These are phyloP conservation scores for Saimiri boliviensis DNA, from an alignment of 2,113 vertebrate genomes.

Conservation along the genomic window DNA sequence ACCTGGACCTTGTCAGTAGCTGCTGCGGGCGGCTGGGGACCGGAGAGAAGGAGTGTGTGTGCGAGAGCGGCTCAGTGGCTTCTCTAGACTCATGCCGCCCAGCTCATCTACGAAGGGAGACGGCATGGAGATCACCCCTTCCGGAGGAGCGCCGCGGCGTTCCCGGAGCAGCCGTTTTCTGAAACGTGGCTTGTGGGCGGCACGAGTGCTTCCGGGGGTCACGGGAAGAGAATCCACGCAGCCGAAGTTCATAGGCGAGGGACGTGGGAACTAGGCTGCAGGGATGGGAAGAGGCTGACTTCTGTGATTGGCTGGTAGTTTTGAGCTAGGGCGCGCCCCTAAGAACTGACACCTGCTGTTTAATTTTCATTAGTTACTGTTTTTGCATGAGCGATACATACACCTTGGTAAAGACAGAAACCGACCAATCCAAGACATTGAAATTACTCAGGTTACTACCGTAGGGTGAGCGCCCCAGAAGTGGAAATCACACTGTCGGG, in stretches of 20 bases:
- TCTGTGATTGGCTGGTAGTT: neutral
- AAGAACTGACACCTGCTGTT: too few species aligned
- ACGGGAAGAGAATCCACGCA: neutral
- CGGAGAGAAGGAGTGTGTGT: fast-evolving
- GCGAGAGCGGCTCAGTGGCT: fast-evolving
- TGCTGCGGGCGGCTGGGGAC: neutral
- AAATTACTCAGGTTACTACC: neutral
- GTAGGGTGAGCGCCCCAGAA: neutral
- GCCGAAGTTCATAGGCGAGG: neutral
- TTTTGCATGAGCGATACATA: neutral
- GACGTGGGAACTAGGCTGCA: neutral
- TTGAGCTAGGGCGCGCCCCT: fast-evolving
- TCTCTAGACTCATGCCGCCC: fast-evolving
- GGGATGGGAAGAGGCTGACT: fast-evolving
- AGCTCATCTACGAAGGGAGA: neutral
- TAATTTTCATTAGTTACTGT: neutral
- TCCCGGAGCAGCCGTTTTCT: neutral
- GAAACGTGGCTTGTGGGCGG: fast-evolving
- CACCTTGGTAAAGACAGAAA: neutral
- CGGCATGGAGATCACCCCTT: too few species aligned
- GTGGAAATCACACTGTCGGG: neutral
- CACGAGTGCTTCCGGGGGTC: neutral
- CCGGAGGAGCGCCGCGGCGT: fast-evolving
- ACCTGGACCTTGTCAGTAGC: neutral
- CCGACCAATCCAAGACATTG: too few species aligned